Conservation (phyloP, 2,888 invertebrate genomes). For the Malthinus seriepunctatus region DNA sequence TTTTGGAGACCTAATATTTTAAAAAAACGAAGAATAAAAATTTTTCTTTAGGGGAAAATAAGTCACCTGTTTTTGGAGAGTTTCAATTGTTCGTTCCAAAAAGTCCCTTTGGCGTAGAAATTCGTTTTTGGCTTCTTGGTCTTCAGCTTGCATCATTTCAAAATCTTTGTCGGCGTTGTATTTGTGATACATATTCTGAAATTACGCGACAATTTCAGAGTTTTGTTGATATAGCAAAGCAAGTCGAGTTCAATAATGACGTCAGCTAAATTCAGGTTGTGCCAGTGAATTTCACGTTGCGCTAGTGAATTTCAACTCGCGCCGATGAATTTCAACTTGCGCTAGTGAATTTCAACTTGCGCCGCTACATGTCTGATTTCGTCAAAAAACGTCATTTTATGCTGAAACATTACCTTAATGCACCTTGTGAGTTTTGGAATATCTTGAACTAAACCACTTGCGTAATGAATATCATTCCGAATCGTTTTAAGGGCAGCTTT, state of each 20-base stretch:
- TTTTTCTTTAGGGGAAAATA: too few relatives aligned
- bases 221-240: too few relatives aligned
- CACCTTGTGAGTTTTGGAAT: constrained; percentile 64
- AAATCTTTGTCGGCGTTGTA: constrained; percentile 74
- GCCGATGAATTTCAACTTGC: too few relatives aligned
- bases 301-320: too few relatives aligned
- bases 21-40: constrained; percentile 6
- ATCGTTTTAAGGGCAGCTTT: constrained; percentile 72
- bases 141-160: constrained; percentile 66
- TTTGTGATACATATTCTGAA: constrained; percentile 66
- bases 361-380: too few relatives aligned
- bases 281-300: too few relatives aligned
- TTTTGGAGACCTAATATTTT: constrained; percentile 46
- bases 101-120: constrained; percentile 82
- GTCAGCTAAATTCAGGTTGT: too few relatives aligned
- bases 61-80: constrained; percentile 54
- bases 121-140: constrained; percentile 74
- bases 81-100: constrained; percentile 69
- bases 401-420: constrained; percentile 62
- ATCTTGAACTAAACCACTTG: constrained; percentile 78
- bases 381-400: too few relatives aligned
- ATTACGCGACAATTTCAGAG: too few relatives aligned
- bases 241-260: too few relatives aligned
- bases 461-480: constrained; percentile 79
- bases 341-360: too few relatives aligned